Percentiles rank a stretch among this genome's conserved stretches.
Conservation (phyloP, 2,797 vertebrate species). For the Amazona finschi region DNA sequence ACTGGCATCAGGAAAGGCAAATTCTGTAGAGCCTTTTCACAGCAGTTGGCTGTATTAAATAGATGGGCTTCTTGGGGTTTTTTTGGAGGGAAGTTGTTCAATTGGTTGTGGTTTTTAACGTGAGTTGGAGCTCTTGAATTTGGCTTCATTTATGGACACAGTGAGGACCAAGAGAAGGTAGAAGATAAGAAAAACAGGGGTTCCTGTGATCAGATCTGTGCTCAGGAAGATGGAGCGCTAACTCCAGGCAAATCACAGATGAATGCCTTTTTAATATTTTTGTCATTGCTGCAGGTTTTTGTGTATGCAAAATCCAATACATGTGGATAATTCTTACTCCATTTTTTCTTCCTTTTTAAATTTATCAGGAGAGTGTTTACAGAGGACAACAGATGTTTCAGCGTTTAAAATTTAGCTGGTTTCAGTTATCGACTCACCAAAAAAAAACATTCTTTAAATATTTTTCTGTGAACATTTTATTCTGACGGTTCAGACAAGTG, state of each 20-base stretch:
- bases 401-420: background rate
- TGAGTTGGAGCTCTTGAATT: background rate
- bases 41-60: background rate
- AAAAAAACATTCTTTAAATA: background rate
- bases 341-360: background rate
- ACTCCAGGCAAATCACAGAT: background rate
- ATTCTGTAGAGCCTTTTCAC: background rate
- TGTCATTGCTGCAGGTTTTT: background rate
- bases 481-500: background rate
- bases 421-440: background rate
- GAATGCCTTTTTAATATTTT: background rate
- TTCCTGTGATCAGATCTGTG: background rate
- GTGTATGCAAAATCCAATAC: background rate
- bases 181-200: background rate
- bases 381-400: background rate
- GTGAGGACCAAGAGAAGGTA: background rate
- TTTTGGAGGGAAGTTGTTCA: background rate
- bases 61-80: background rate
- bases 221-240: background rate
- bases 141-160: background rate
- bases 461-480: background rate
- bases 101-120: rapidly evolving
- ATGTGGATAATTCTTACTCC: background rate
- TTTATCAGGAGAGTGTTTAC: background rate
- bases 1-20: background rate